These are phyloP conservation scores for Zaprionus gabonicus DNA, from an alignment of 1,140 invertebrate genomes.

Conservation along the genomic window DNA sequence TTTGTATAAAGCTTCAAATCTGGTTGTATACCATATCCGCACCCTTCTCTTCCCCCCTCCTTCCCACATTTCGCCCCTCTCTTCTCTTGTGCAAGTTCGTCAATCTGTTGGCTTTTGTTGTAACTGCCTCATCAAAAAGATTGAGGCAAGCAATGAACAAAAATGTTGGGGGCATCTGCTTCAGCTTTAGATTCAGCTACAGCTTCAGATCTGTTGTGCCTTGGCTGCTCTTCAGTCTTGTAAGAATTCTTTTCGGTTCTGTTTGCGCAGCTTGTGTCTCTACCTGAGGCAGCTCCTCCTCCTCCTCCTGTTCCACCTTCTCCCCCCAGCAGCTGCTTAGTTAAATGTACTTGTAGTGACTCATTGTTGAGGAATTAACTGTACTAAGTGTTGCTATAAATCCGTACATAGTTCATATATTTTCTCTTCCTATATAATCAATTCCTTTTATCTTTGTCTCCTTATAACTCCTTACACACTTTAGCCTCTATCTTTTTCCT, in stretches of 20 bases:
- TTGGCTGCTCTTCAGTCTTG: slow-evolving; percentile 50
- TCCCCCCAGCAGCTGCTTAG: no score
- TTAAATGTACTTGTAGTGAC: not conserved
- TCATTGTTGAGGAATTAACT: not conserved
- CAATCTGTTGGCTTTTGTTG: slow-evolving; percentile 70
- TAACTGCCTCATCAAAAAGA: slow-evolving; percentile 70
- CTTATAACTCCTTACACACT: no score
- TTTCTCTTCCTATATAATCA: no score
- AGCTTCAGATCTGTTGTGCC: not conserved
- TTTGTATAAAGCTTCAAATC: slow-evolving; percentile 82
- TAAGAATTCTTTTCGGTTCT: slow-evolving; percentile 51
- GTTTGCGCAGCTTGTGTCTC: slow-evolving; percentile 44
- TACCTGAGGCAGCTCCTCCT: slow-evolving; percentile 8
- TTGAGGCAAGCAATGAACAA: slow-evolving; percentile 53
- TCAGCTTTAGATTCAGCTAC: slow-evolving; percentile 16
- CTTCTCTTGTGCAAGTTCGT: slow-evolving; percentile 27
- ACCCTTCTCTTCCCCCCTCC: not conserved
- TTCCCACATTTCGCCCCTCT: not conserved
- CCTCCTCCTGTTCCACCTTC: not conserved
- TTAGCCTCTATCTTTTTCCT: no score
- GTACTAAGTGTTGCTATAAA: not conserved
- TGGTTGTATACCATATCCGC: slow-evolving; percentile 64
- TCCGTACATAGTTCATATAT: no score
- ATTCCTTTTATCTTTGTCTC: no score
- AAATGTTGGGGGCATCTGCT: slow-evolving; percentile 33